Percentiles rank a stretch among this genome's conserved stretches.
phyloP scores from a whole-genome alignment of 37 sponge, comb jelly and placozoan species.

The Corticium candelabrum region DNA sequence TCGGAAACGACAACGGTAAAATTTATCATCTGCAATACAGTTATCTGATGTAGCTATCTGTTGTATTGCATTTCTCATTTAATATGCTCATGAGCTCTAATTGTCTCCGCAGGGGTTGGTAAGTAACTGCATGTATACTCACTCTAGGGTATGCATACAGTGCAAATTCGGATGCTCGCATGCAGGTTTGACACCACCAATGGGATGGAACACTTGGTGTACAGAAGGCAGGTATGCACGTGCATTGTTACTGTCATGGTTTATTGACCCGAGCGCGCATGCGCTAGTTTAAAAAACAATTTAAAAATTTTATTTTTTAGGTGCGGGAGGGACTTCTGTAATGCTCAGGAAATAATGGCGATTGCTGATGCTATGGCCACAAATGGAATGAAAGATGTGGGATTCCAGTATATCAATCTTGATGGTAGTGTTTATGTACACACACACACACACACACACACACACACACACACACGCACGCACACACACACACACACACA shows the following conservation, averaged over 20 bases:
- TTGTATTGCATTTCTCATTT: too few species aligned
- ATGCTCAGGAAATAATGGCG: constrained; percentile 50
- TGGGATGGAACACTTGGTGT: constrained; percentile 91
- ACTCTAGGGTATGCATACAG: too few species aligned
- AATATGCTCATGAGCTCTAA: too few species aligned
- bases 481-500: background rate
- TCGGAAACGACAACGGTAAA: too few species aligned
- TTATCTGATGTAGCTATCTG: too few species aligned
- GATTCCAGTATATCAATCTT: constrained; percentile 78
- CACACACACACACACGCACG: background rate
- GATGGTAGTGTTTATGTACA: constrained; percentile 34
- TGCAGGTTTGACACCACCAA: constrained; percentile 57
- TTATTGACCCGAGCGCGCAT: too few species aligned
- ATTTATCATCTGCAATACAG: too few species aligned
- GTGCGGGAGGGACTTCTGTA: constrained; percentile 65
- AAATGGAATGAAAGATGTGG: constrained; percentile 67
- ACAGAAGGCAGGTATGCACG: constrained; percentile 60
- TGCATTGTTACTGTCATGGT: too few species aligned
- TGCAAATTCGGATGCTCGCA: too few species aligned
- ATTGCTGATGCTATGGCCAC: constrained; percentile 82
- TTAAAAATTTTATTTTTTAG: constrained; percentile 8
- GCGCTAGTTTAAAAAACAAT: background rate
- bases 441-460: background rate
- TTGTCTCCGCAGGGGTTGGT: too few species aligned
- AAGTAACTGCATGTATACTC: too few species aligned